Evolutionary conservation across 2,113 vertebrate species (phyloP), one percentile per base, ranked within the genome.

Genomic region (Rhegmatorhina hoffmannsi): DNA sequence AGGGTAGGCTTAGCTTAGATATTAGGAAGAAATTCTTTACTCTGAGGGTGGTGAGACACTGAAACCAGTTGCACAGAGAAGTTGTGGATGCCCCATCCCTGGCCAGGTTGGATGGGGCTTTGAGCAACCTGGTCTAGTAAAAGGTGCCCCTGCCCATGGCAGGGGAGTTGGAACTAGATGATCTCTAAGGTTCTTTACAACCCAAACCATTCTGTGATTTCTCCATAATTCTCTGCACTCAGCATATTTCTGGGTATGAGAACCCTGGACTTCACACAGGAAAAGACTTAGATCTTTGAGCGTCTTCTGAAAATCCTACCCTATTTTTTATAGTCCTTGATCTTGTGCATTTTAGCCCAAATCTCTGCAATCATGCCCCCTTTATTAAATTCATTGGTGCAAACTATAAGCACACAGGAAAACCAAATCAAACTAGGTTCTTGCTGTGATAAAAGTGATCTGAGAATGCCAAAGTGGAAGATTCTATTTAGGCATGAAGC

Each of bases 381-480:
- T 63, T 72, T 26, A 31, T 34, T 75, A 64, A 89, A 67, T 13
- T 67, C 8, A 31, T 26, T 38, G 34, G 11, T 64, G 47, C 26
- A 64, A 87, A 18, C 17, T 46, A 3, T 25, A 4, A 89, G 7
- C 13, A 31, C 1, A 0, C 29, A 18, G 1, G 2, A 66, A 83
- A 90, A 10, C 9, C 44, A 64, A 44, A 89, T 44, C 34, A 75
- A 49, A 68, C 18, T n/a, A 31, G 19, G 38, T 50, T 34, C 13
- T 68, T 4, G 2, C 52, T 50, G 15, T 82, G 63, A 50, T 31
- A 77, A 49, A 89, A 63, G 29, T 4, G 3, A 73, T 28, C 38
- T 60, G 20, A 47, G 31, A 89, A 78, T 2, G 2, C 5, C 26
- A 8, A 78, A 82, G 8, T 7, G 8, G 16, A 78, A 59, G 72